These are phyloP conservation scores for Chaetura pelagica DNA, from an alignment of 2,113 vertebrate genomes.

Conservation along the genomic window DNA sequence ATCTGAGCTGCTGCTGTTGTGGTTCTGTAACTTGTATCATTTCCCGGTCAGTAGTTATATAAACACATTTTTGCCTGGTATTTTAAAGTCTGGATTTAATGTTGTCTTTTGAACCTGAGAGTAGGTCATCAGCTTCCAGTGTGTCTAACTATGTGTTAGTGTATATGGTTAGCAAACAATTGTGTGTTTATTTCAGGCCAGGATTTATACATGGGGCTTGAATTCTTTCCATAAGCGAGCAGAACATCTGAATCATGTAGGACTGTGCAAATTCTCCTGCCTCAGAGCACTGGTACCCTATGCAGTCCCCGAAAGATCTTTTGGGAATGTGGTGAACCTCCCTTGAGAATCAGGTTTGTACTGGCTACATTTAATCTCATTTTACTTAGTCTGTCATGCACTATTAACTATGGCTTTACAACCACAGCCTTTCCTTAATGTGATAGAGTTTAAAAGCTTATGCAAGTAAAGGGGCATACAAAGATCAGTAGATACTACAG, in stretches of 20 bases:
- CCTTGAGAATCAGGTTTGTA: not conserved
- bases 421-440: not conserved
- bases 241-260: not conserved
- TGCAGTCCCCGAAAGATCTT: not conserved
- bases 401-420: not conserved
- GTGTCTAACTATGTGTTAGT: not conserved
- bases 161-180: not conserved
- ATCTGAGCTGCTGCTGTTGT: not conserved
- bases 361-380: not conserved
- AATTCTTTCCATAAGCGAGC: not conserved
- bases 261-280: not conserved
- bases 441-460: not conserved
- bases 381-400: not conserved
- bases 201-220: not conserved
- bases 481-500: not conserved
- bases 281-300: not conserved
- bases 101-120: not conserved
- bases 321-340: not conserved
- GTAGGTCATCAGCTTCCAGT: not conserved
- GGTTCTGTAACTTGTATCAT: not conserved
- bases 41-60: not conserved
- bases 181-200: not conserved
- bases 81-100: not conserved
- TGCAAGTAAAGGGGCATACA: not conserved
- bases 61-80: not conserved